Evolutionary conservation across 2,797 vertebrate genomes (phyloP).

Genomic region (Leucoraja ocellata): DNA sequence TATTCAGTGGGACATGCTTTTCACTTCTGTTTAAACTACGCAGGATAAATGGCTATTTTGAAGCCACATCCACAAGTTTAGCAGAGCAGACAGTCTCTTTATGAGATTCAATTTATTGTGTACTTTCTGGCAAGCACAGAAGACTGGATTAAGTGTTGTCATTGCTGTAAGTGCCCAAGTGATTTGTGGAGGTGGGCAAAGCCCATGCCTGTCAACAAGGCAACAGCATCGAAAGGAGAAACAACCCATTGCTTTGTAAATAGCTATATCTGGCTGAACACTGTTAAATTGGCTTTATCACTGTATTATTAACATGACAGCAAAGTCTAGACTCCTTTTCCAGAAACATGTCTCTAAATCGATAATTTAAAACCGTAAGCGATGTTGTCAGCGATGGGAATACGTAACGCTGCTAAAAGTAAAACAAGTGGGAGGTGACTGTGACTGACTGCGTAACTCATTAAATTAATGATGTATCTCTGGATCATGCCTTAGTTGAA

Average conservation of each 20-base stretch:
- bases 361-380: neutral
- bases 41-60: neutral
- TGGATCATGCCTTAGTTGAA: neutral
- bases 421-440: neutral
- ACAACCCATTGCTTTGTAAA: neutral
- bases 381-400: neutral
- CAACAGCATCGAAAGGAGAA: neutral
- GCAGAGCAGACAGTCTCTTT: neutral
- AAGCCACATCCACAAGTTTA: neutral
- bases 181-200: neutral
- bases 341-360: neutral
- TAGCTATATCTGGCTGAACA: neutral
- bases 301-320: neutral
- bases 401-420: neutral
- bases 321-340: neutral
- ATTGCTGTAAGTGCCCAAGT: neutral
- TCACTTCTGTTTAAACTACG: neutral
- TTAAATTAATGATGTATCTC: conserved; percentile 4
- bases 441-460: neutral
- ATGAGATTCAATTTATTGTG: neutral
- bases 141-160: neutral
- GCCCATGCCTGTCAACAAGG: neutral
- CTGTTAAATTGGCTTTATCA: neutral
- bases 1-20: neutral
- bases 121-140: neutral